A percentile compares a stretch with the other conserved stretches of the same genome.
Evolutionary conservation across 2,888 invertebrate species (phyloP).

Genomic region (Ethmia dodecea): DNA sequence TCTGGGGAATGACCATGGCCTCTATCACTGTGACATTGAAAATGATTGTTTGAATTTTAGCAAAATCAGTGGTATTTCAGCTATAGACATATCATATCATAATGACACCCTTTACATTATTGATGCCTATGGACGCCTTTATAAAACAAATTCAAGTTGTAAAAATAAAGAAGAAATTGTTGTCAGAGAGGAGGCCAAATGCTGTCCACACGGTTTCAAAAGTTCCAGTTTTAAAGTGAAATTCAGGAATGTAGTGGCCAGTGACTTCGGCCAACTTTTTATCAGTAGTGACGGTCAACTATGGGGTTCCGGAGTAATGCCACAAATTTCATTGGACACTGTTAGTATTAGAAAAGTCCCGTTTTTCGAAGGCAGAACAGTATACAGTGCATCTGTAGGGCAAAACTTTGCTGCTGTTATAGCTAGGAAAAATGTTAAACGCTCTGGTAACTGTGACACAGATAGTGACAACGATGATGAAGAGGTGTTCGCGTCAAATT

Average conservation of each 20-base stretch:
- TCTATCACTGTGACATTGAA: slow-evolving; percentile 59
- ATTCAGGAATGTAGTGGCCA: slow-evolving; percentile 79
- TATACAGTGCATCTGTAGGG: slow-evolving; percentile 85
- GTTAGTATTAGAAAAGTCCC: slow-evolving; percentile 79
- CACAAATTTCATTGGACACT: slow-evolving; percentile 80
- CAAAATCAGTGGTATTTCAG: slow-evolving; percentile 70
- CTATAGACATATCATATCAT: slow-evolving; percentile 80
- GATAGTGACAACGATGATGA: slow-evolving; percentile 79
- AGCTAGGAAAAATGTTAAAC: slow-evolving; percentile 78
- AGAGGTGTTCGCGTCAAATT: slow-evolving; percentile 81
- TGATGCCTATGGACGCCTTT: slow-evolving; percentile 78
- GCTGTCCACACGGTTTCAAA: slow-evolving; percentile 81
- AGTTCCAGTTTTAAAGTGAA: slow-evolving; percentile 79
- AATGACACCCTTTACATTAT: slow-evolving; percentile 79
- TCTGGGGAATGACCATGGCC: slow-evolving; percentile 62
- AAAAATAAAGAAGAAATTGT: slow-evolving; percentile 78
- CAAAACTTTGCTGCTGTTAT: slow-evolving; percentile 86
- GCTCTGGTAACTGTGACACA: slow-evolving; percentile 73
- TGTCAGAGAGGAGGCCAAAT: slow-evolving; percentile 80
- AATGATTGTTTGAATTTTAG: slow-evolving; percentile 59
- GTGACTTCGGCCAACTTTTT: slow-evolving; percentile 80
- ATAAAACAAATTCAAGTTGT: slow-evolving; percentile 74
- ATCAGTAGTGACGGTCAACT: slow-evolving; percentile 82
- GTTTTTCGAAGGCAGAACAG: slow-evolving; percentile 82
- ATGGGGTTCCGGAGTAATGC: slow-evolving; percentile 83